phyloP scores from a whole-genome alignment of 2,888 invertebrate species.

The Pyrgus malvae region DNA sequence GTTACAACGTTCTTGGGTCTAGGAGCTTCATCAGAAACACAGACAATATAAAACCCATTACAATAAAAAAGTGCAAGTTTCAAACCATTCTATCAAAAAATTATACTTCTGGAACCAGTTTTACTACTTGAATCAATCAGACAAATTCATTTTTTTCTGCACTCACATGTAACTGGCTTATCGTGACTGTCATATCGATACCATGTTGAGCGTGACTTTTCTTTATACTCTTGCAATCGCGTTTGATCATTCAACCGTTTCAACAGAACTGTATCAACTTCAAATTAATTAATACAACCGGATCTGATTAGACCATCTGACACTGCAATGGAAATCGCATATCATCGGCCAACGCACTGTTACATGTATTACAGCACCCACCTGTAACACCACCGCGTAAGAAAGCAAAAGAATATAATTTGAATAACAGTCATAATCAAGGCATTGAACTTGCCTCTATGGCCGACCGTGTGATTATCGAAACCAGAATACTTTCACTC shows the following conservation, averaged over 20 bases:
- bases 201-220: constrained; percentile 12
- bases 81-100: too few species aligned
- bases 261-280: constrained; percentile 39
- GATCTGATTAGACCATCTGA: constrained; percentile 29
- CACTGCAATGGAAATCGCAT: constrained; percentile 37
- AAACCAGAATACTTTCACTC: constrained; percentile 78
- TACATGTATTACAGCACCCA: constrained; percentile 63
- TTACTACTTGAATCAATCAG: constrained; percentile 42
- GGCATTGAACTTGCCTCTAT: constrained; percentile 76
- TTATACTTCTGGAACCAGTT: too few species aligned
- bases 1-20: too few species aligned
- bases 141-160: constrained; percentile 34
- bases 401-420: constrained; percentile 67
- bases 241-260: constrained; percentile 17
- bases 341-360: constrained; percentile 39
- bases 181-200: constrained; percentile 8
- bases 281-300: constrained; percentile 52
- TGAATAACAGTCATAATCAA: constrained; percentile 73
- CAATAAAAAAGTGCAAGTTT: too few species aligned
- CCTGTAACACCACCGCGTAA: constrained; percentile 50
- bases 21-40: too few species aligned
- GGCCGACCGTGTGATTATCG: constrained; percentile 61
- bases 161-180: constrained; percentile 8
- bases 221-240: constrained; percentile 8
- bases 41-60: too few species aligned